These are phyloP conservation scores for Scotopteryx bipunctaria DNA, from an alignment of 2,888 invertebrate species.

Conservation along the genomic window DNA sequence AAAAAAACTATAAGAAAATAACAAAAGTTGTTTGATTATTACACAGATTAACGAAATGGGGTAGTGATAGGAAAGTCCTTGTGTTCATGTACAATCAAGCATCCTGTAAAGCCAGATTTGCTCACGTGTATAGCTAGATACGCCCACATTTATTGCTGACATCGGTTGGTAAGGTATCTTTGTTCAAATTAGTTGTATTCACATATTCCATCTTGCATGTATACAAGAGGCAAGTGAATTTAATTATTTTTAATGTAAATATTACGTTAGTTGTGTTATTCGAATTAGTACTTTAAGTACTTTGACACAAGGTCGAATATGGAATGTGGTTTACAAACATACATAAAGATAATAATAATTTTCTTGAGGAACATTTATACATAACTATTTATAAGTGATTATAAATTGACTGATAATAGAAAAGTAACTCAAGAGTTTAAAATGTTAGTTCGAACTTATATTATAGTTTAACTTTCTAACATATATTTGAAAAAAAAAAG, in stretches of 20 bases:
- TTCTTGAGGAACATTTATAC: not conserved
- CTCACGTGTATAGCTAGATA: no score
- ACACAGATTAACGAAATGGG: no score
- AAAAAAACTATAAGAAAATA: no score
- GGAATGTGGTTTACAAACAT: conserved; percentile 29
- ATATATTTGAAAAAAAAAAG: no score
- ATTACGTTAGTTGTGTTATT: conserved; percentile 2
- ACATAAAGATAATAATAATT: not conserved
- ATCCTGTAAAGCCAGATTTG: not conserved
- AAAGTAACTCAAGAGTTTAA: not conserved
- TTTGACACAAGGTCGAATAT: conserved; percentile 9
- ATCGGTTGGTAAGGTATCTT: conserved; percentile 34
- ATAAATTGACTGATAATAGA: conserved; percentile 15
- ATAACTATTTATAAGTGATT: conserved; percentile 14
- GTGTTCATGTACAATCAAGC: no score
- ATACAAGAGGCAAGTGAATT: conserved; percentile 51
- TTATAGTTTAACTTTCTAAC: no score
- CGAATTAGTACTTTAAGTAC: conserved; percentile 6
- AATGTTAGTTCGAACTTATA: no score
- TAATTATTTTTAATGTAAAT: conserved; percentile 30
- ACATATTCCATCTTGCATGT: conserved; percentile 45
- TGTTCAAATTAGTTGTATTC: no score
- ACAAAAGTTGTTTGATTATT: no score
- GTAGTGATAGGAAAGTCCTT: no score
- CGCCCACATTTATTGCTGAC: no score